Conservation (phyloP, 1,140 invertebrate genomes). For the Drosophila triauraria region DNA sequence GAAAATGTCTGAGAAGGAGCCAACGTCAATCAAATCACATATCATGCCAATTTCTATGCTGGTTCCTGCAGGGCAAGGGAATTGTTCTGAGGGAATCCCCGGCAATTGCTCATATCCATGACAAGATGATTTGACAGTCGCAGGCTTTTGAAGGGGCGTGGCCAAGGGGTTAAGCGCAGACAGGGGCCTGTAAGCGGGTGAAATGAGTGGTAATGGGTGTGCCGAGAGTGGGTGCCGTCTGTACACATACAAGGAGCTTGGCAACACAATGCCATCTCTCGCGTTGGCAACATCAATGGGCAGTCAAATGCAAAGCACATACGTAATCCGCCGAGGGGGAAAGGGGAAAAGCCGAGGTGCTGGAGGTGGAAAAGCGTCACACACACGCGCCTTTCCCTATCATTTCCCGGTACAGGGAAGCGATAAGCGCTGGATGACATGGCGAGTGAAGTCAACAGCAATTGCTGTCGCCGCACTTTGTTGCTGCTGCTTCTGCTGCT, state of each 20-base stretch:
- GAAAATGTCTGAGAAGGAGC: conserved; percentile 30
- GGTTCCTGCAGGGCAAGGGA: conserved; percentile 1
- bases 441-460: conserved; percentile 54
- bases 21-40: conserved; percentile 77
- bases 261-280: conserved; percentile 33
- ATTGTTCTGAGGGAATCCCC: not conserved
- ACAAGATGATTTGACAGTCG: conserved; percentile 70
- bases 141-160: conserved; percentile 14
- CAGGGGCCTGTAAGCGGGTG: not conserved
- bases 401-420: conserved; percentile 30
- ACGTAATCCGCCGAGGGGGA: conserved; percentile 37
- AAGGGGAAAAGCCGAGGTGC: not conserved
- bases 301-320: conserved; percentile 54
- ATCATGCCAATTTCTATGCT: conserved; percentile 76
- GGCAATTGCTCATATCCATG: conserved; percentile 71
- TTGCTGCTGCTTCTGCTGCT: conserved; percentile 17
- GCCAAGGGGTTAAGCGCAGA: conserved; percentile 27
- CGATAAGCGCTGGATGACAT: conserved; percentile 52
- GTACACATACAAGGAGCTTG: conserved; percentile 24
- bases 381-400: conserved; percentile 38
- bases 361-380: conserved; percentile 16
- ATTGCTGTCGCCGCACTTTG: conserved; percentile 65
- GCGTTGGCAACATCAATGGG: conserved; percentile 52
- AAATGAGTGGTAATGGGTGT: conserved; percentile 2
- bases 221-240: conserved; percentile 4